Evolutionary conservation across 2,113 vertebrate species (phyloP).

Genomic region (Upupa epops): DNA sequence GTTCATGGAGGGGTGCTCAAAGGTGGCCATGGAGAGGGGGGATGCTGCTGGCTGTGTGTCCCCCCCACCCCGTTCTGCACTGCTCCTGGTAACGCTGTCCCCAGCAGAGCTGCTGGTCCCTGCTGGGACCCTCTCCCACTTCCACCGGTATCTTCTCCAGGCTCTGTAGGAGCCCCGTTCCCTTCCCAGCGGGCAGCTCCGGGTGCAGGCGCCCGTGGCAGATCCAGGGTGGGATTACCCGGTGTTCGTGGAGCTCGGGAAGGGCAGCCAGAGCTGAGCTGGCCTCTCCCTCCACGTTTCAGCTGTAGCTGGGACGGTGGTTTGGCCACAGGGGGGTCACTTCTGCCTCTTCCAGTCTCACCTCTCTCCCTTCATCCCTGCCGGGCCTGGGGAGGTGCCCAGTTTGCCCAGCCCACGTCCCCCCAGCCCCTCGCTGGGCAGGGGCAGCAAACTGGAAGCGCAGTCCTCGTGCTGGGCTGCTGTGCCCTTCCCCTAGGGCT

Average conservation of each 20-base stretch:
- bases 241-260: neutral
- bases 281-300: neutral
- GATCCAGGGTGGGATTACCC: neutral
- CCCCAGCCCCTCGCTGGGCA: neutral
- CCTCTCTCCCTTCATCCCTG: neutral
- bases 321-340: neutral
- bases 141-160: too few relatives aligned
- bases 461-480: neutral
- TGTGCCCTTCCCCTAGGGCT: neutral
- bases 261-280: neutral
- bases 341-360: neutral
- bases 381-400: neutral
- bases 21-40: neutral
- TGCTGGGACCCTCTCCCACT: too few relatives aligned
- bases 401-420: fast-evolving
- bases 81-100: too few relatives aligned
- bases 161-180: too few relatives aligned
- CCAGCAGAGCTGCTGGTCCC: too few relatives aligned
- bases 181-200: neutral
- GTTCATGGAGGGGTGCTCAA: neutral
- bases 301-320: fast-evolving
- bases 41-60: fast-evolving
- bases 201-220: fast-evolving
- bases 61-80: neutral
- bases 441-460: neutral